Evolutionary conservation across 2,113 vertebrate species (phyloP).

Genomic region (Cheilinus undulatus): DNA sequence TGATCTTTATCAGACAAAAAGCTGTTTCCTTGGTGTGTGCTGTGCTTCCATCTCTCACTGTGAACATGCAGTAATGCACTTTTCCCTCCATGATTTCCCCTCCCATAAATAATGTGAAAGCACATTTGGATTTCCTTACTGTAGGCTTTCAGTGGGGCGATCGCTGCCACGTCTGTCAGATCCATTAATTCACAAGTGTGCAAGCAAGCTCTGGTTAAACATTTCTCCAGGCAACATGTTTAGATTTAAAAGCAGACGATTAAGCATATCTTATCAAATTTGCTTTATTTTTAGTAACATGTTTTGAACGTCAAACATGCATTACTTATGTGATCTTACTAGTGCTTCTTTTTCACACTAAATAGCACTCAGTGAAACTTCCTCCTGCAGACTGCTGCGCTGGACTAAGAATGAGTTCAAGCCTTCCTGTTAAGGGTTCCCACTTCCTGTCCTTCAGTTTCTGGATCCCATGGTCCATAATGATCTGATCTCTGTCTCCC

Average conservation of each 20-base stretch:
- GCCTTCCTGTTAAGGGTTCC: slow-evolving; percentile 51
- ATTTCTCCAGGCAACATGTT: slow-evolving; percentile 56
- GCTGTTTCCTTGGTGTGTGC: slow-evolving; percentile 64
- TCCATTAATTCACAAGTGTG: slow-evolving; percentile 65
- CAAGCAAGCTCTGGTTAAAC: slow-evolving; percentile 44
- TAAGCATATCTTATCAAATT: slow-evolving; percentile 45
- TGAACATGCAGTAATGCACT: slow-evolving; percentile 52
- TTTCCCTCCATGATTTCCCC: slow-evolving; percentile 56
- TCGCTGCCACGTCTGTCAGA: slow-evolving; percentile 69
- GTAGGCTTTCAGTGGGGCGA: slow-evolving; percentile 57
- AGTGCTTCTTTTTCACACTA: background rate
- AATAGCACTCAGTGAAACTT: slow-evolving; percentile 31
- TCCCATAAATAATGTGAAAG: slow-evolving; percentile 65
- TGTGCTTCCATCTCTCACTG: slow-evolving; percentile 53
- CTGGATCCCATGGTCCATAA: slow-evolving; percentile 77
- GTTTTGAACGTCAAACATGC: slow-evolving; percentile 7
- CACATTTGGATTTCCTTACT: slow-evolving; percentile 65
- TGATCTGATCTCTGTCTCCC: slow-evolving; percentile 79
- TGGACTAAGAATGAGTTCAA: slow-evolving; percentile 29
- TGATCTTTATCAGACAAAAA: slow-evolving; percentile 78
- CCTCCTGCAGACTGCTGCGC: background rate
- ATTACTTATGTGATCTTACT: slow-evolving; percentile 10
- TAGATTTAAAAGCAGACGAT: slow-evolving; percentile 40
- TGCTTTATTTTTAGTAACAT: slow-evolving; percentile 41
- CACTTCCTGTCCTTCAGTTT: slow-evolving; percentile 77